A percentile compares a stretch with the other conserved stretches of the same genome.
phyloP scores from a whole-genome alignment of 2,888 invertebrate species.

The Chalcis sispes region DNA sequence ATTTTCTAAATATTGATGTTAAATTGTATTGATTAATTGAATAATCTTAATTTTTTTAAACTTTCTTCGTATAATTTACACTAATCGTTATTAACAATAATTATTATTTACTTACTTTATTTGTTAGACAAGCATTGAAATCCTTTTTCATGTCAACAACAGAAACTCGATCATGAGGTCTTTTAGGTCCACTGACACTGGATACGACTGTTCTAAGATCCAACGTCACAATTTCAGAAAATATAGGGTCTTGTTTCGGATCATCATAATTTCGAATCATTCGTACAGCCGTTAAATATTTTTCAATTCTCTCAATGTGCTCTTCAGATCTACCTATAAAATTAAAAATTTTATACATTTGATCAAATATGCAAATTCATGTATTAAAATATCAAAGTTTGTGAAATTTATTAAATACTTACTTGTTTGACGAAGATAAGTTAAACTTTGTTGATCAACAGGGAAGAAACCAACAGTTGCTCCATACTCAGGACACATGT shows the following conservation, averaged over 20 bases:
- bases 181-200: slow-evolving; percentile 96
- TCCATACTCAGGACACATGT: slow-evolving; percentile 99
- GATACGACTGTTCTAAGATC: slow-evolving; percentile 93
- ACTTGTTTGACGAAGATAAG: slow-evolving; percentile 78
- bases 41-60: too few relatives aligned
- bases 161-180: slow-evolving; percentile 96
- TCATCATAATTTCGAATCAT: slow-evolving; percentile 91
- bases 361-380: not conserved
- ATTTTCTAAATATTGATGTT: not conserved
- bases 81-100: too few relatives aligned
- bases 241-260: slow-evolving; percentile 87
- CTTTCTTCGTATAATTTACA: too few relatives aligned
- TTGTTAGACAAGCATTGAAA: slow-evolving; percentile 89
- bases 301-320: slow-evolving; percentile 86
- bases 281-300: slow-evolving; percentile 87
- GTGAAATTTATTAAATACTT: slow-evolving; percentile 6
- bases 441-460: slow-evolving; percentile 87
- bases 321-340: slow-evolving; percentile 85
- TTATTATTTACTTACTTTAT: slow-evolving; percentile 83
- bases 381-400: slow-evolving; percentile 19
- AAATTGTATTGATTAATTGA: slow-evolving; percentile 1
- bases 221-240: slow-evolving; percentile 89
- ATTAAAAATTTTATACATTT: slow-evolving; percentile 10
- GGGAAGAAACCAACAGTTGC: slow-evolving; percentile 98
- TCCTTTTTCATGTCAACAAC: slow-evolving; percentile 93